Evolutionary conservation across 92 coral and sea anemone genomes (phyloP).

Genomic region (Porites cylindrica): DNA sequence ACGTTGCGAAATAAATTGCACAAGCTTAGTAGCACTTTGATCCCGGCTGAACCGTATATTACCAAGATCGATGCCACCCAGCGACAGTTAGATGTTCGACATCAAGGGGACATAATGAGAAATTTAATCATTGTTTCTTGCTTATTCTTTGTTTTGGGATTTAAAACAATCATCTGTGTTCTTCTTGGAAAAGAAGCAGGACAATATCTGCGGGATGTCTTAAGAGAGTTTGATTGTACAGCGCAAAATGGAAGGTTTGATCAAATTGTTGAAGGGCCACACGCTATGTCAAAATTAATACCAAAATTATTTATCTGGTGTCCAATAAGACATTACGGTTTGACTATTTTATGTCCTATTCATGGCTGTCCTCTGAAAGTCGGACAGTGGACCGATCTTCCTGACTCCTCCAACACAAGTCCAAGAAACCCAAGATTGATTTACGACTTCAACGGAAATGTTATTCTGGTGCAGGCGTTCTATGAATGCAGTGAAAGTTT

Average conservation of each 20-base stretch:
- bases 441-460: slow-evolving; percentile 80
- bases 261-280: slow-evolving; percentile 61
- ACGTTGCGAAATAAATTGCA: too few relatives aligned
- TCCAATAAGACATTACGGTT: slow-evolving; percentile 67
- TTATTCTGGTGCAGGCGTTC: slow-evolving; percentile 69
- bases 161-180: slow-evolving; percentile 18
- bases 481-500: slow-evolving; percentile 63
- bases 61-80: too few relatives aligned
- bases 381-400: slow-evolving; percentile 74
- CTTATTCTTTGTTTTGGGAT: too few relatives aligned
- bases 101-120: too few relatives aligned
- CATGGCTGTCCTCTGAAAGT: slow-evolving; percentile 73
- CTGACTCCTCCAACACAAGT: slow-evolving; percentile 43
- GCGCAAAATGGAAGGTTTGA: slow-evolving; percentile 74
- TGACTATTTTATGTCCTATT: slow-evolving; percentile 66
- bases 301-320: slow-evolving; percentile 85
- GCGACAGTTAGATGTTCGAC: too few relatives aligned
- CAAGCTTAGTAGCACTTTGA: too few relatives aligned
- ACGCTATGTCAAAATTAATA: slow-evolving; percentile 44
- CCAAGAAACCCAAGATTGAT: slow-evolving; percentile 77
- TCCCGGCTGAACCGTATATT: too few relatives aligned
- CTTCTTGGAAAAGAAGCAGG: slow-evolving; percentile 82
- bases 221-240: slow-evolving; percentile 56
- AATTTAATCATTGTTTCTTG: too few relatives aligned
- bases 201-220: slow-evolving; percentile 35